phyloP scores from a whole-genome alignment of 1,140 invertebrate genomes.

The Atta cephalotes region DNA sequence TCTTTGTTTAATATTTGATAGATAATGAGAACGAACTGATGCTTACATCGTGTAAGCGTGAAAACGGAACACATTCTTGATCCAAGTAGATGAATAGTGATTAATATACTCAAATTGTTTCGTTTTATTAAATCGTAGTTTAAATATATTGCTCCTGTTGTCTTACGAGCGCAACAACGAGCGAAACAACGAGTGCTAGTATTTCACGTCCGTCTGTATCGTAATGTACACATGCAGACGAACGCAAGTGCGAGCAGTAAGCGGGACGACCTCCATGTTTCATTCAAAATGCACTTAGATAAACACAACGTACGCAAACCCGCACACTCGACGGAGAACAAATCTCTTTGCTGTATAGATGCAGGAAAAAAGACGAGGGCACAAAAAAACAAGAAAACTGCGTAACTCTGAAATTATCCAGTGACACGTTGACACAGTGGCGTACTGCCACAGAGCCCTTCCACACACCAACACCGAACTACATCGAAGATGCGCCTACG shows the following conservation, averaged over 20 bases:
- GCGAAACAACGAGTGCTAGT: not conserved
- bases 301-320: constrained; percentile 42
- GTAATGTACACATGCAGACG: constrained; percentile 35
- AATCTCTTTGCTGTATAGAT: constrained; percentile 34
- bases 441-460: constrained; percentile 52
- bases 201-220: constrained; percentile 42
- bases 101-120: not conserved
- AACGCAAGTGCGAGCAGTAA: constrained; percentile 43
- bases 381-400: constrained; percentile 37
- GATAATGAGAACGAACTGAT: too few relatives aligned
- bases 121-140: constrained; percentile 9
- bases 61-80: too few relatives aligned
- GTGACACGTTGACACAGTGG: constrained; percentile 65
- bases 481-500: constrained; percentile 42
- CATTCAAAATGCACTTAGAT: constrained; percentile 61
- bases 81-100: not conserved
- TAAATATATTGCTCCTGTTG: not conserved
- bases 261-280: constrained; percentile 48
- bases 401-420: constrained; percentile 58
- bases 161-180: not conserved
- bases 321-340: constrained; percentile 35
- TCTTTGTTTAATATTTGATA: too few relatives aligned
- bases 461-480: constrained; percentile 4
- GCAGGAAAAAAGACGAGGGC: constrained; percentile 4
- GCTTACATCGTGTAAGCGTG: too few relatives aligned